phyloP scores from a whole-genome alignment of 2,888 invertebrate genomes.

The Lycophotia porphyrea region DNA sequence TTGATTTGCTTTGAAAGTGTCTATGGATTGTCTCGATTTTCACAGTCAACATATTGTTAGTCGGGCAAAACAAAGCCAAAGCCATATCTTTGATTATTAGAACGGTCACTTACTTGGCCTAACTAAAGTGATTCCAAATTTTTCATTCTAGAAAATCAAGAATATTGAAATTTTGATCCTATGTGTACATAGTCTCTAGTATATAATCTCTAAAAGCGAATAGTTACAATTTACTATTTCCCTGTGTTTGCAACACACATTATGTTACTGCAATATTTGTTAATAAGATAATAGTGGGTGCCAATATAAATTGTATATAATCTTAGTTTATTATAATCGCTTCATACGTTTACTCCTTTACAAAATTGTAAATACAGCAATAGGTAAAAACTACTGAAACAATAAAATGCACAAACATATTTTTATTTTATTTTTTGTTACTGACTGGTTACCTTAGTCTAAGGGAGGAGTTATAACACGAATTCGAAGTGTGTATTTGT shows the following conservation, averaged over 20 bases:
- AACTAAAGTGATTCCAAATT: background rate
- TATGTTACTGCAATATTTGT: conserved; percentile 1
- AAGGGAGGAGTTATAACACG: background rate
- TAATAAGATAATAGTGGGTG: conserved; percentile 7
- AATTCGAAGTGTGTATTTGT: background rate
- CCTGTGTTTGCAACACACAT: background rate
- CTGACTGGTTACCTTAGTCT: conserved; percentile 8
- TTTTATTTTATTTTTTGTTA: conserved; percentile 46
- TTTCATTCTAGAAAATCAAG: conserved; percentile 1
- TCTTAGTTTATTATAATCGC: conserved; percentile 4
- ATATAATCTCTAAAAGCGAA: background rate
- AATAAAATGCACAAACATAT: conserved; percentile 45
- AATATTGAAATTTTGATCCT: conserved; percentile 1
- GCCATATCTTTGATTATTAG: background rate
- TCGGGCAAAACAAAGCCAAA: background rate
- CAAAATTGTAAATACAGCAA: conserved; percentile 38
- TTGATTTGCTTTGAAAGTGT: conserved; percentile 14
- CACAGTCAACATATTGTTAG: background rate
- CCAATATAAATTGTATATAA: conserved; percentile 31
- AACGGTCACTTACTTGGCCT: background rate
- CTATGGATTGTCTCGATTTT: background rate
- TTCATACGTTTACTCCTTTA: conserved; percentile 1
- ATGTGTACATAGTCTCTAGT: background rate
- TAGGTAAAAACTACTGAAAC: conserved; percentile 39
- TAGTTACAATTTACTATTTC: background rate